A percentile compares a stretch with the other conserved stretches of the same genome.
Evolutionary conservation across 2,113 vertebrate species (phyloP).

Genomic region (Ailurus styani): DNA sequence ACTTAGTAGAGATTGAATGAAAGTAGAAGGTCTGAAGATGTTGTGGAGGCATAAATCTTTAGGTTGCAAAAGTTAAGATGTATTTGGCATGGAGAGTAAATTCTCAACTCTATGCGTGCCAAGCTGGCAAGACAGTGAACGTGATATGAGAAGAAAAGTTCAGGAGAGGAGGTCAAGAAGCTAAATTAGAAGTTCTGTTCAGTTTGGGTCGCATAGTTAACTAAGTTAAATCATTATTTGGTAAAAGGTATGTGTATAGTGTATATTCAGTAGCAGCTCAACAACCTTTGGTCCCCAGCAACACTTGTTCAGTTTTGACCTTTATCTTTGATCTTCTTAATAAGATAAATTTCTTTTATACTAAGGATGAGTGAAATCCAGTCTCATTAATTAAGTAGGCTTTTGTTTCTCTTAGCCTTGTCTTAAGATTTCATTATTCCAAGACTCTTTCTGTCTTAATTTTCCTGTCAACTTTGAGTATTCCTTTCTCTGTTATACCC

Average conservation of each 20-base stretch:
- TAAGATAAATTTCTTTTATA: slow-evolving; percentile 6
- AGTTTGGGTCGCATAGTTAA: neutral
- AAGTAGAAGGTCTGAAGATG: neutral
- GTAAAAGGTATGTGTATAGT: neutral
- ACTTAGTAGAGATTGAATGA: neutral
- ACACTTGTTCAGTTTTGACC: neutral
- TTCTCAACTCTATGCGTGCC: neutral
- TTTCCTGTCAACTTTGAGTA: neutral
- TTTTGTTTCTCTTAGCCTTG: neutral
- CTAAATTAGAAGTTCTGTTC: neutral
- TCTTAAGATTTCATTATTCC: neutral
- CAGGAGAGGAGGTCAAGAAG: neutral
- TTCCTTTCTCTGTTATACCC: neutral
- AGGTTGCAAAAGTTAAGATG: neutral
- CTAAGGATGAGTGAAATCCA: neutral
- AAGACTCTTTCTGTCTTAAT: neutral
- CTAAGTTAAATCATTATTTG: neutral
- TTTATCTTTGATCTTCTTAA: slow-evolving; percentile 1
- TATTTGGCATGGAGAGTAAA: neutral
- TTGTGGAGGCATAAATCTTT: neutral
- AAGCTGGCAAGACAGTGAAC: neutral
- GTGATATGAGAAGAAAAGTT: neutral
- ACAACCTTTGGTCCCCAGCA: neutral
- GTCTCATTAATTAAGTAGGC: neutral
- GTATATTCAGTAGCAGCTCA: neutral